These are phyloP conservation scores for Choreutis nemorana DNA, from an alignment of 2,888 invertebrate species.

Conservation along the genomic window DNA sequence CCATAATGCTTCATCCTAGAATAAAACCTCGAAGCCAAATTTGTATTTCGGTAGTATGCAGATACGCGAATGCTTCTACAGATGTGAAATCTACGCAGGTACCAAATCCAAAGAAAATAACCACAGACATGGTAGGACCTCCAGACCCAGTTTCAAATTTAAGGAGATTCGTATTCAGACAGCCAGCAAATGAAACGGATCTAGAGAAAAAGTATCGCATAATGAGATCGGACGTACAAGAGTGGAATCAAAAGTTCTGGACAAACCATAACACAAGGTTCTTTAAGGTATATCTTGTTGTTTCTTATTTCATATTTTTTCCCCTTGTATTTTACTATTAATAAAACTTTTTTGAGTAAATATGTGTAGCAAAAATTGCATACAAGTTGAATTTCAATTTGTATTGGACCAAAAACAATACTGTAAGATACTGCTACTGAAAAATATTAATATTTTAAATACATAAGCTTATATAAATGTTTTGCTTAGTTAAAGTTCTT, in stretches of 20 bases:
- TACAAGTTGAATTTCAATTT: too few relatives aligned
- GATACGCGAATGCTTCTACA: constrained; percentile 25
- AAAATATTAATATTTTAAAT: too few relatives aligned
- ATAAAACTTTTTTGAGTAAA: too few relatives aligned
- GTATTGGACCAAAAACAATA: too few relatives aligned
- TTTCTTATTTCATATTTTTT: constrained; percentile 2
- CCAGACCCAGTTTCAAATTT: constrained; percentile 84
- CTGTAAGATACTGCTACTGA: too few relatives aligned
- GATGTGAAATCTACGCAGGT: constrained; percentile 33
- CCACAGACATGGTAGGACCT: constrained; percentile 76
- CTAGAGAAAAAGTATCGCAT: constrained; percentile 71
- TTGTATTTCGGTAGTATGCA: constrained; percentile 5
- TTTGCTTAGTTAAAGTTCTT: too few relatives aligned
- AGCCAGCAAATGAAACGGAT: constrained; percentile 70
- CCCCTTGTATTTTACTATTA: background rate
- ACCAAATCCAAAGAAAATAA: constrained; percentile 44
- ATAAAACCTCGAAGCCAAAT: background rate
- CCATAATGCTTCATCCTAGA: too few relatives aligned
- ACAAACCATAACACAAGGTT: constrained; percentile 79
- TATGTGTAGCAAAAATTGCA: too few relatives aligned
- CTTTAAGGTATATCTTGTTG: constrained; percentile 59
- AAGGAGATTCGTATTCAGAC: constrained; percentile 73
- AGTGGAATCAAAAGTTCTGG: constrained; percentile 91
- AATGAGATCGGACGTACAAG: constrained; percentile 73
- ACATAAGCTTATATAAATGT: too few relatives aligned